Percentiles rank a stretch among this genome's conserved stretches.
phyloP scores from a whole-genome alignment of 2,797 vertebrate genomes.

The Anabas testudineus region DNA sequence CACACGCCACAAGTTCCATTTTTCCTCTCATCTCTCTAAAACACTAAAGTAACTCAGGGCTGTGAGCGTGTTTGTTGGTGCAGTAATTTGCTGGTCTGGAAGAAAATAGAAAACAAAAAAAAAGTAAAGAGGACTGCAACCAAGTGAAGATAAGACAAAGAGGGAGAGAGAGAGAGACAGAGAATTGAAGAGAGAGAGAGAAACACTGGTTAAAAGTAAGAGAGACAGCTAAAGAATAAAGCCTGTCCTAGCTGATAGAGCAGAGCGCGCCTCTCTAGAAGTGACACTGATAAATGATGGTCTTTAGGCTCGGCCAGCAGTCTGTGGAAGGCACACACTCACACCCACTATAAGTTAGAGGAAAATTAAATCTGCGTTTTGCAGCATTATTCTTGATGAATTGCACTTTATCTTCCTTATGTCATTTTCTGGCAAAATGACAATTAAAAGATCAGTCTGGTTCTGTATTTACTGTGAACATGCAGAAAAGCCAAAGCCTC shows the following conservation, averaged over 20 bases:
- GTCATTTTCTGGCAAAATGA: not conserved
- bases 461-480: no score
- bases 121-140: slow-evolving; percentile 23
- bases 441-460: not conserved
- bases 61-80: slow-evolving; percentile 7
- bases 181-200: not conserved
- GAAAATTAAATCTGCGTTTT: slow-evolving; percentile 2
- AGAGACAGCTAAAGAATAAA: slow-evolving; percentile 28
- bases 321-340: slow-evolving; percentile 14
- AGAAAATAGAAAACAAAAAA: slow-evolving; percentile 25
- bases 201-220: not conserved
- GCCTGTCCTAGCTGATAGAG: slow-evolving; percentile 45
- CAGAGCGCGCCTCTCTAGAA: slow-evolving; percentile 26
- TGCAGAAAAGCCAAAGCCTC: not conserved
- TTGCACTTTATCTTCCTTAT: not conserved
- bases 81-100: not conserved
- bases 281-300: slow-evolving; percentile 55
- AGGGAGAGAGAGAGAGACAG: not conserved
- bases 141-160: slow-evolving; percentile 3
- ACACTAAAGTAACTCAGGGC: slow-evolving; percentile 9
- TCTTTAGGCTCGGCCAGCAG: slow-evolving; percentile 32
- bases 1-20: not conserved
- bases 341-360: not conserved
- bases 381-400: not conserved
- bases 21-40: slow-evolving; percentile 7